A percentile compares a stretch with the other conserved stretches of the same genome.
Evolutionary conservation across 2,113 vertebrate species (phyloP).

Genomic region (Saccopteryx bilineata): DNA sequence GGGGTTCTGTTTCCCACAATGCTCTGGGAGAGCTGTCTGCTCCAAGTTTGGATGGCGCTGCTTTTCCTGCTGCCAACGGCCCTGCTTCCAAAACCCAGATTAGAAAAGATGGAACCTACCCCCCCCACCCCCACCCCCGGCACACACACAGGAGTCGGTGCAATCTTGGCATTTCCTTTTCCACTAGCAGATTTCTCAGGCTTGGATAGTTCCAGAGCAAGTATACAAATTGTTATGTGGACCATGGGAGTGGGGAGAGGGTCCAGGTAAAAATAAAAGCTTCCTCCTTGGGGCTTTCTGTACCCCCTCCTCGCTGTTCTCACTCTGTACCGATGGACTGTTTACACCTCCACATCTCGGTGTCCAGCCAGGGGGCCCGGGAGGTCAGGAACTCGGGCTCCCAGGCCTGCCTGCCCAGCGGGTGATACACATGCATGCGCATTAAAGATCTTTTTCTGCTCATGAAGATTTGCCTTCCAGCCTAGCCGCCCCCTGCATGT

Average conservation of each 20-base stretch:
- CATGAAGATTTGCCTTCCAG: neutral
- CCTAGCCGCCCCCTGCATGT: neutral
- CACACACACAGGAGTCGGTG: neutral
- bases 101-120: constrained; percentile 26
- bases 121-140: too few species aligned
- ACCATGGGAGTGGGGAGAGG: neutral
- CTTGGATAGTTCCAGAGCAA: constrained; percentile 55
- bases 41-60: neutral
- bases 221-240: constrained; percentile 26
- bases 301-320: neutral
- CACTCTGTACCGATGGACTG: neutral
- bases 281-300: neutral
- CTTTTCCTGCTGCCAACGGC: neutral
- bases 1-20: neutral
- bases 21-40: neutral
- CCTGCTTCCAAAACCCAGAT: constrained; percentile 17
- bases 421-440: neutral
- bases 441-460: neutral
- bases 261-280: neutral
- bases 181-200: constrained; percentile 45
- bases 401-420: neutral
- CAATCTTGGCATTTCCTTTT: constrained; percentile 30
- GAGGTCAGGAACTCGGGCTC: neutral
- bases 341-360: rapidly evolving
- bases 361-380: neutral